These are phyloP conservation scores for Mareca penelope DNA, from an alignment of 2,797 vertebrate genomes.

Conservation along the genomic window DNA sequence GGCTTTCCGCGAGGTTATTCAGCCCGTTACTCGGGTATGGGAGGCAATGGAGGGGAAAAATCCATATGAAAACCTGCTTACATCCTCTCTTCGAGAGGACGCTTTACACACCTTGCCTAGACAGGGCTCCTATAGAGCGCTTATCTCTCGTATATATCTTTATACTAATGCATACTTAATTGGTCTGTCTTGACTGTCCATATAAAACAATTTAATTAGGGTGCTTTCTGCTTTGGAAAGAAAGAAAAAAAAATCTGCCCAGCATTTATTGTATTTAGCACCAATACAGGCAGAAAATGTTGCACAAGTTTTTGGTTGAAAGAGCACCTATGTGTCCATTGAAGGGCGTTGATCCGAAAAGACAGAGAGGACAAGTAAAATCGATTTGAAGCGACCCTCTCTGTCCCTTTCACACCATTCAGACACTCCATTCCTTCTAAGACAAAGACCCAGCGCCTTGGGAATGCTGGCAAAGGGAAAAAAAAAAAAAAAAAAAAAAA, in stretches of 20 bases:
- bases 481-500: rapidly evolving
- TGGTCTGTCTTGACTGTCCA: conserved; percentile 80
- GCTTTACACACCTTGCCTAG: conserved; percentile 69
- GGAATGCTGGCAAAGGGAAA: conserved; percentile 74
- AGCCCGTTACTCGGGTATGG: conserved; percentile 46
- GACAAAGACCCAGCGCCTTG: conserved; percentile 84
- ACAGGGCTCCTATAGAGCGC: conserved; percentile 61
- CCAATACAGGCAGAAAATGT: conserved; percentile 86
- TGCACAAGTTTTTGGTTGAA: conserved; percentile 87
- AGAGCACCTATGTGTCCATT: conserved; percentile 86
- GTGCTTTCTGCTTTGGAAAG: conserved; percentile 78
- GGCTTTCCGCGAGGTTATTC: conserved; percentile 69
- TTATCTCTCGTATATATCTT: conserved; percentile 80
- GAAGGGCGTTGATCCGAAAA: conserved; percentile 89
- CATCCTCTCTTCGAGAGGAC: conserved; percentile 36
- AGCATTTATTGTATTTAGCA: conserved; percentile 84
- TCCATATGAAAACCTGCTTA: conserved; percentile 55
- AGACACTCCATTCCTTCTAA: conserved; percentile 82
- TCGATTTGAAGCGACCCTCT: conserved; percentile 88
- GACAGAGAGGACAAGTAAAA: conserved; percentile 87
- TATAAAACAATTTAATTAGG: conserved; percentile 87
- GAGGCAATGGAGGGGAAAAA: conserved; percentile 56
- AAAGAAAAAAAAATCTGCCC: conserved; percentile 75
- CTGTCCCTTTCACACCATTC: conserved; percentile 87
- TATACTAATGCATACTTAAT: conserved; percentile 82